Evolutionary conservation across 2,113 vertebrate species (phyloP).

Genomic region (Bubalus kerabau): DNA sequence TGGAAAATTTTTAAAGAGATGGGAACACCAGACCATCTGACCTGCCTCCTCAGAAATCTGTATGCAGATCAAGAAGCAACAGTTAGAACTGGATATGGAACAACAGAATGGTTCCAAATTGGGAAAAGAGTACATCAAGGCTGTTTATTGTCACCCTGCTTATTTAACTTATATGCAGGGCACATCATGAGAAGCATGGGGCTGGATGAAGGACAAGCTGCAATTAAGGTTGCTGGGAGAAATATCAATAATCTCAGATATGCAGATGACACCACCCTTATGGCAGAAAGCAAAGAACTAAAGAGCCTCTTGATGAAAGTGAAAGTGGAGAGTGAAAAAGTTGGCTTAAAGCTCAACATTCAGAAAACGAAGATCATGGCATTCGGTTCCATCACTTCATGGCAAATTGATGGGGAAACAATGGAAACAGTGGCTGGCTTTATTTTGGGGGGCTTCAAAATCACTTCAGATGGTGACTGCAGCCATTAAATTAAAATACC

Average conservation of each 20-base stretch:
- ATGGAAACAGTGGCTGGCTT: neutral
- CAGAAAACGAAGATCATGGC: neutral
- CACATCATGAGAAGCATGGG: neutral
- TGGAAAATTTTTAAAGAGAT: neutral
- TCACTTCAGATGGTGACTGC: neutral
- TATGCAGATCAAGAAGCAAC: neutral
- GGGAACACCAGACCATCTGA: neutral
- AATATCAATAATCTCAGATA: neutral
- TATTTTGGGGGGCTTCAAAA: fast-evolving
- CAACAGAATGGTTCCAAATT: neutral
- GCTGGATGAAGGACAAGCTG: neutral
- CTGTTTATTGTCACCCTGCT: neutral
- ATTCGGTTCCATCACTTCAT: neutral
- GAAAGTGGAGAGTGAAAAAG: neutral
- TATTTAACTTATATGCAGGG: neutral
- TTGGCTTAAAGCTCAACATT: neutral
- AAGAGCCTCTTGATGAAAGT: neutral
- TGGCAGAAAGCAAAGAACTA: neutral
- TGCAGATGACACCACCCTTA: neutral
- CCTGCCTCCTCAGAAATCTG: neutral
- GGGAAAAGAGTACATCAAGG: neutral
- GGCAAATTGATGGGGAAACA: neutral
- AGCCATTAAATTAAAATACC: neutral
- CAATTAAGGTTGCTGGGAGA: neutral
- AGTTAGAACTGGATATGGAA: neutral